Conservation (phyloP, 2,888 invertebrate genomes). For the Cantharis rustica region DNA sequence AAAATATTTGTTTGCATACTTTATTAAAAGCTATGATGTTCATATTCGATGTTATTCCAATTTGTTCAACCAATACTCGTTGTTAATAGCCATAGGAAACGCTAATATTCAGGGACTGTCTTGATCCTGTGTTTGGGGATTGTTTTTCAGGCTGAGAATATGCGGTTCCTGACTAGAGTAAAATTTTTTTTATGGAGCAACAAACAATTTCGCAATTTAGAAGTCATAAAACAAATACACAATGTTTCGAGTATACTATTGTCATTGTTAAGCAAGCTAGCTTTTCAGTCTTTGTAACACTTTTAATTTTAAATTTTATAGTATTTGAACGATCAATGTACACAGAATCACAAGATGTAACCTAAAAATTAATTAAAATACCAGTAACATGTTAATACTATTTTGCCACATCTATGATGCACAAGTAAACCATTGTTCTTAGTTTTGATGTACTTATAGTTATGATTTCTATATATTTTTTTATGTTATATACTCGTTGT, state of each 20-base stretch:
- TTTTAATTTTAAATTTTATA: background rate
- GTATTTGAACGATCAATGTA: background rate
- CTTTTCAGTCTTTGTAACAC: background rate
- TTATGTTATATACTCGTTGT: background rate
- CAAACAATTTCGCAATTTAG: background rate
- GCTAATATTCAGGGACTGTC: too few relatives aligned
- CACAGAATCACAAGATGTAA: background rate
- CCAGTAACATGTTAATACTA: background rate
- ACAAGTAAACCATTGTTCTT: background rate
- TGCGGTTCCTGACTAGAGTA: background rate
- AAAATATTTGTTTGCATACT: background rate
- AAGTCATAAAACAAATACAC: background rate
- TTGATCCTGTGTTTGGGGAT: too few relatives aligned
- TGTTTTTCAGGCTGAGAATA: too few relatives aligned
- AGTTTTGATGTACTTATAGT: background rate
- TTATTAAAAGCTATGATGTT: background rate
- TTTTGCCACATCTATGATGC: background rate
- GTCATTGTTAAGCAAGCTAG: background rate
- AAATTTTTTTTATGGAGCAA: background rate
- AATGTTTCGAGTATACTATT: background rate
- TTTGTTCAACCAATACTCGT: background rate
- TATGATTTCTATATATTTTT: conserved; percentile 1
- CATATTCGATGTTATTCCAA: background rate
- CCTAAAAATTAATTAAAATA: background rate
- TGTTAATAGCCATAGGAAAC: too few relatives aligned